A percentile compares a stretch with the other conserved stretches of the same genome.
These are phyloP conservation scores for Laothoe populi DNA, from an alignment of 2,888 invertebrate species.

Conservation along the genomic window DNA sequence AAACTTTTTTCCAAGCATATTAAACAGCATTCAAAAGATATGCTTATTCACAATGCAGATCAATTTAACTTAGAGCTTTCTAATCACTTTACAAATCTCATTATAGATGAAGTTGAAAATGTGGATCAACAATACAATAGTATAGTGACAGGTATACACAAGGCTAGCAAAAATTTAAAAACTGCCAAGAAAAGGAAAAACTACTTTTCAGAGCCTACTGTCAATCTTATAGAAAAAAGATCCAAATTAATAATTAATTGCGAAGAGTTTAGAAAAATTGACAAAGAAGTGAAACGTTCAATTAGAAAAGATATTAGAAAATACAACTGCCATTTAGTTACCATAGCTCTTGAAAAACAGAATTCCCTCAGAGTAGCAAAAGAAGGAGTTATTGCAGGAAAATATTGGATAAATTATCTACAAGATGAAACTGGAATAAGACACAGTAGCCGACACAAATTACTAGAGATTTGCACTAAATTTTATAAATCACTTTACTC, in stretches of 20 bases:
- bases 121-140: too few species aligned
- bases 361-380: not conserved
- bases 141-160: not conserved
- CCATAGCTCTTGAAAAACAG: not conserved
- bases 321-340: not conserved
- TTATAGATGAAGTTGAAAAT: too few species aligned
- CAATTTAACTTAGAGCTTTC: too few species aligned
- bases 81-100: too few species aligned
- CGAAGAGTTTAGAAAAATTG: not conserved
- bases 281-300: not conserved
- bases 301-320: not conserved
- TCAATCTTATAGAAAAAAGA: not conserved
- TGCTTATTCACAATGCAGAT: not conserved
- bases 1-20: not conserved
- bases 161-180: not conserved
- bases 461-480: not conserved
- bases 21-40: not conserved
- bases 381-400: not conserved
- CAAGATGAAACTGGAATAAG: not conserved
- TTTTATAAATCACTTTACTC: slow-evolving; percentile 1
- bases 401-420: not conserved
- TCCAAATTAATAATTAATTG: not conserved
- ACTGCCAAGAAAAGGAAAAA: not conserved
- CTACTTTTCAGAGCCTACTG: not conserved
- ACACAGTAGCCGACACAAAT: not conserved